Conservation (phyloP, 2,888 invertebrate genomes). For the Aromia moschata region DNA sequence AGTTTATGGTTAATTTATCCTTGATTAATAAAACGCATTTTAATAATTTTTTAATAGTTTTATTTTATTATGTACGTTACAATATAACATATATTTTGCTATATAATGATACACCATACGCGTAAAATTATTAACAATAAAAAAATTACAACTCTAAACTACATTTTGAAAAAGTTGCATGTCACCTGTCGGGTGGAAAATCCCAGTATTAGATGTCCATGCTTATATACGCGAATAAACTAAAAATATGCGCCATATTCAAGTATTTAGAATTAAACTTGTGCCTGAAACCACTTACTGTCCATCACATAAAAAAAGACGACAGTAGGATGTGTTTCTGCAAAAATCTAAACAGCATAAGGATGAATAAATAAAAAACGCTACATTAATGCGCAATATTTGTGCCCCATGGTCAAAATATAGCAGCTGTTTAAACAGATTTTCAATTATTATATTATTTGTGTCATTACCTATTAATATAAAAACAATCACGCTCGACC, state of each 20-base stretch:
- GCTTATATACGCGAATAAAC: slow-evolving; percentile 35
- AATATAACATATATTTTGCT: slow-evolving; percentile 63
- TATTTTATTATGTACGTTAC: slow-evolving; percentile 62
- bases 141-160: slow-evolving; percentile 60
- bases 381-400: slow-evolving; percentile 38
- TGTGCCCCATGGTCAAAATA: slow-evolving; percentile 48
- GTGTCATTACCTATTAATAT: slow-evolving; percentile 55
- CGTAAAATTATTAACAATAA: slow-evolving; percentile 60
- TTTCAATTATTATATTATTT: slow-evolving; percentile 46
- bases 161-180: slow-evolving; percentile 53
- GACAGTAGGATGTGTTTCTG: slow-evolving; percentile 27
- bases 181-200: slow-evolving; percentile 39
- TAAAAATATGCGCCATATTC: slow-evolving; percentile 44
- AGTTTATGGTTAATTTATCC: too few species aligned
- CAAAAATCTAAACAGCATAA: slow-evolving; percentile 38
- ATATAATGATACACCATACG: slow-evolving; percentile 61
- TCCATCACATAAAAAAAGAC: slow-evolving; percentile 18
- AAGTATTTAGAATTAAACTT: slow-evolving; percentile 43
- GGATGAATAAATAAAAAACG: slow-evolving; percentile 31
- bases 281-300: slow-evolving; percentile 37
- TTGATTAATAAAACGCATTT: not conserved
- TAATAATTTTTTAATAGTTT: slow-evolving; percentile 40
- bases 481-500: slow-evolving; percentile 52
- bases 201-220: slow-evolving; percentile 37
- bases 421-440: slow-evolving; percentile 42